Evolutionary conservation across 1,140 invertebrate species (phyloP).

Genomic region (Lineus longissimus): DNA sequence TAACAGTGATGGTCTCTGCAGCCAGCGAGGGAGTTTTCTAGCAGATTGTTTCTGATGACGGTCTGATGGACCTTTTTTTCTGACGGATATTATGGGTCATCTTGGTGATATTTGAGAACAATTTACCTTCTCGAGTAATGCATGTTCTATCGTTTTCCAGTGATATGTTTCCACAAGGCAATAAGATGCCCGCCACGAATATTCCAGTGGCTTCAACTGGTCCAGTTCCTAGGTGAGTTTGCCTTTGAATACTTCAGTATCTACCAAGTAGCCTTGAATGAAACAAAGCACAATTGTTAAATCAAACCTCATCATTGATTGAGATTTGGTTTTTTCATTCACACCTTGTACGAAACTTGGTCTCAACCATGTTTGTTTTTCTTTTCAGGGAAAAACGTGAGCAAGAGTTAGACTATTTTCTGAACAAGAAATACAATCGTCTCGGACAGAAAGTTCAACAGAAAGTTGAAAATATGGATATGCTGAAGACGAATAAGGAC

Average conservation of each 20-base stretch:
- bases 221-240: conserved; percentile 41
- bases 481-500: conserved; percentile 29
- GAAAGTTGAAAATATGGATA: conserved; percentile 27
- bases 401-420: conserved; percentile 48
- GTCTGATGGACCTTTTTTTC: too few species aligned
- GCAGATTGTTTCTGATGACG: too few species aligned
- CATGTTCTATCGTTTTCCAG: too few species aligned
- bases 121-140: too few species aligned
- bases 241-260: neutral
- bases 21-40: too few species aligned
- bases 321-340: too few species aligned
- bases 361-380: too few species aligned
- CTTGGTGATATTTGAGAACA: too few species aligned
- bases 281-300: neutral
- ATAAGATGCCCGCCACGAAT: conserved; percentile 47
- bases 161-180: conserved; percentile 44
- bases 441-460: conserved; percentile 39
- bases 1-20: too few species aligned
- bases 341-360: too few species aligned
- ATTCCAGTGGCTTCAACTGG: conserved; percentile 43
- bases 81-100: too few species aligned
- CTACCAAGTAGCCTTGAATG: neutral
- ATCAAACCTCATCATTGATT: neutral
- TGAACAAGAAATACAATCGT: conserved; percentile 48
- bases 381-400: conserved; percentile 46